These are phyloP conservation scores for Leucophora obtusa DNA, from an alignment of 2,888 invertebrate genomes.

Conservation along the genomic window DNA sequence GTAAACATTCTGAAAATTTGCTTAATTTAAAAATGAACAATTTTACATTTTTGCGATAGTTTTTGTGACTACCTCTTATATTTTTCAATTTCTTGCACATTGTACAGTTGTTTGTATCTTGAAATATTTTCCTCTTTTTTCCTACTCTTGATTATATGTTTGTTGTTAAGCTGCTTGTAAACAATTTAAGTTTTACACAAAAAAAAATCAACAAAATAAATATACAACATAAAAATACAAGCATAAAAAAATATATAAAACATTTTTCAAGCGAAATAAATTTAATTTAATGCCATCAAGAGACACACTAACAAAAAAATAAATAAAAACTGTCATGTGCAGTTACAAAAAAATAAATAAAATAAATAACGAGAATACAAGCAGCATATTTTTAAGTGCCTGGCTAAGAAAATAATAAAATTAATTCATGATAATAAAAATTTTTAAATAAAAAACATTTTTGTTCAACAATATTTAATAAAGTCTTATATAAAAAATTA, in stretches of 20 bases:
- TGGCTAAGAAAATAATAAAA: constrained; percentile 51
- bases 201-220: constrained; percentile 46
- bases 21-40: no score
- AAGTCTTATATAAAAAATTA: constrained; percentile 2
- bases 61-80: no score
- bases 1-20: no score
- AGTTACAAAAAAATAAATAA: constrained; percentile 18
- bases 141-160: constrained; percentile 51
- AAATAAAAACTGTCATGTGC: constrained; percentile 30
- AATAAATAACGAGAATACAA: constrained; percentile 4
- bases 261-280: constrained; percentile 65
- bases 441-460: constrained; percentile 14
- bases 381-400: constrained; percentile 33
- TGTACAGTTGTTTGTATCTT: constrained; percentile 7
- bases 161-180: constrained; percentile 60
- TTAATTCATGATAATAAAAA: constrained; percentile 54
- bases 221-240: constrained; percentile 39
- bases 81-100: constrained; percentile 28
- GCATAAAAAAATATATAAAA: constrained; percentile 51
- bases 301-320: constrained; percentile 42
- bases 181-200: constrained; percentile 53
- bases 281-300: constrained; percentile 66
- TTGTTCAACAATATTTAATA: neutral
- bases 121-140: constrained; percentile 13
- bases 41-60: no score